Evolutionary conservation across 1,140 invertebrate genomes (phyloP).

Genomic region (Gryllus bimaculatus): DNA sequence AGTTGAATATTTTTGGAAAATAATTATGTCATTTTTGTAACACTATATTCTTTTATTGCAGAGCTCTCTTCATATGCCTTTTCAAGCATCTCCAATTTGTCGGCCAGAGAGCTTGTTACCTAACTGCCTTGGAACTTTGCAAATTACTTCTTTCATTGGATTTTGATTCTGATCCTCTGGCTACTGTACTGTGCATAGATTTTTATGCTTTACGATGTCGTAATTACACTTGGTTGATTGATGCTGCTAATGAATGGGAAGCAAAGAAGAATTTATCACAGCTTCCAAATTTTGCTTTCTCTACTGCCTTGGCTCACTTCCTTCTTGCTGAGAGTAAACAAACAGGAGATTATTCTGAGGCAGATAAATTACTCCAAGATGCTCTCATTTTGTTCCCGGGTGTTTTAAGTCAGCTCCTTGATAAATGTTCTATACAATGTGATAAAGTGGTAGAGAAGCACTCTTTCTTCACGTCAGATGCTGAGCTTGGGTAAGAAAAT

Average conservation of each 20-base stretch:
- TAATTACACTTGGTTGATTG: constrained; percentile 71
- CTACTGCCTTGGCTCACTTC: constrained; percentile 68
- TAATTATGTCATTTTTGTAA: neutral
- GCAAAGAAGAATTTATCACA: constrained; percentile 58
- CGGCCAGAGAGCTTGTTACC: constrained; percentile 67
- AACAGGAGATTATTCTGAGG: constrained; percentile 37
- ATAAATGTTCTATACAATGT: constrained; percentile 65
- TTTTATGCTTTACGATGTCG: constrained; percentile 74
- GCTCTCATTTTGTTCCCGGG: constrained; percentile 79
- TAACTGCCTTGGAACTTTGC: constrained; percentile 70
- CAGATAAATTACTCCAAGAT: constrained; percentile 58
- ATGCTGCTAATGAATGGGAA: constrained; percentile 60
- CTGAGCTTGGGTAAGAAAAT: neutral
- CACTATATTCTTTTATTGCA: constrained; percentile 32
- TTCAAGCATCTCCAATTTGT: constrained; percentile 78
- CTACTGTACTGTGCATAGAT: constrained; percentile 70
- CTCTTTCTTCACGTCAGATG: constrained; percentile 31
- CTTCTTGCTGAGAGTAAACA: constrained; percentile 31
- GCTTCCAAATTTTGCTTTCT: constrained; percentile 82
- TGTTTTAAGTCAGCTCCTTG: constrained; percentile 58
- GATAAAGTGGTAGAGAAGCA: constrained; percentile 52
- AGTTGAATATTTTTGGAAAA: neutral
- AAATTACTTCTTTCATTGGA: constrained; percentile 71
- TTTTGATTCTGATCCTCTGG: constrained; percentile 75
- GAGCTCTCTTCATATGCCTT: constrained; percentile 70